A percentile compares a stretch with the other conserved stretches of the same genome.
Evolutionary conservation across 2,113 vertebrate genomes (phyloP).

Genomic region (Macrotus californicus): DNA sequence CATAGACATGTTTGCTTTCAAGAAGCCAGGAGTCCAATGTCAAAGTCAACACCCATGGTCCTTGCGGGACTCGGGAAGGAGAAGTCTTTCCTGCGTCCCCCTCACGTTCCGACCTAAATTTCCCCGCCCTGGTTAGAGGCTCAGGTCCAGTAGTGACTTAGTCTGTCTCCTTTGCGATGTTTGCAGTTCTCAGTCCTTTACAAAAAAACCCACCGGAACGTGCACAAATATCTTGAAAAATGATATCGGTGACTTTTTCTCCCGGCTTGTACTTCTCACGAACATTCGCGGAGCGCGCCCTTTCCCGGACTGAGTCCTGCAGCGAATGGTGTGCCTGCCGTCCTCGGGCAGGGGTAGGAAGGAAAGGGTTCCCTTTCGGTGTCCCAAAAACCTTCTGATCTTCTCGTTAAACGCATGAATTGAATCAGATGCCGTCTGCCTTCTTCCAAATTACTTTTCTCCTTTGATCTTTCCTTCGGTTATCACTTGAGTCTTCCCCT

Average conservation of each 20-base stretch:
- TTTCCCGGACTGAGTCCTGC: rapidly evolving
- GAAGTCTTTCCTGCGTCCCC: too few relatives aligned
- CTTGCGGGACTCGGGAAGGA: too few relatives aligned
- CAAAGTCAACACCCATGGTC: too few relatives aligned
- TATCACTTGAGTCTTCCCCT: not conserved
- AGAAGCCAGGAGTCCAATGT: too few relatives aligned
- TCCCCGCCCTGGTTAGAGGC: not conserved
- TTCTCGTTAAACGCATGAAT: not conserved
- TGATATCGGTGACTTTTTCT: not conserved
- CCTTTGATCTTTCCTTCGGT: not conserved
- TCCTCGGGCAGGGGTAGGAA: not conserved
- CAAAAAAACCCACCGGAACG: too few relatives aligned
- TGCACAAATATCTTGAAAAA: not conserved
- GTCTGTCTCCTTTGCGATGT: not conserved
- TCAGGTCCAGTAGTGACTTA: not conserved
- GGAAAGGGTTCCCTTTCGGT: not conserved
- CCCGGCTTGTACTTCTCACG: not conserved
- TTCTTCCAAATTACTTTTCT: not conserved
- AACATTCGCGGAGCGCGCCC: not conserved
- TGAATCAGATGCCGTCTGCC: too few relatives aligned
- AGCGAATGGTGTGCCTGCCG: too few relatives aligned
- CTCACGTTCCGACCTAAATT: not conserved
- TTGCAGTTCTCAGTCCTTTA: not conserved
- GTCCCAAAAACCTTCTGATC: too few relatives aligned
- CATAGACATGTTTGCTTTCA: too few relatives aligned